Evolutionary conservation across 2,797 vertebrate genomes (phyloP).

Genomic region (Schizothorax lantsangensis): DNA sequence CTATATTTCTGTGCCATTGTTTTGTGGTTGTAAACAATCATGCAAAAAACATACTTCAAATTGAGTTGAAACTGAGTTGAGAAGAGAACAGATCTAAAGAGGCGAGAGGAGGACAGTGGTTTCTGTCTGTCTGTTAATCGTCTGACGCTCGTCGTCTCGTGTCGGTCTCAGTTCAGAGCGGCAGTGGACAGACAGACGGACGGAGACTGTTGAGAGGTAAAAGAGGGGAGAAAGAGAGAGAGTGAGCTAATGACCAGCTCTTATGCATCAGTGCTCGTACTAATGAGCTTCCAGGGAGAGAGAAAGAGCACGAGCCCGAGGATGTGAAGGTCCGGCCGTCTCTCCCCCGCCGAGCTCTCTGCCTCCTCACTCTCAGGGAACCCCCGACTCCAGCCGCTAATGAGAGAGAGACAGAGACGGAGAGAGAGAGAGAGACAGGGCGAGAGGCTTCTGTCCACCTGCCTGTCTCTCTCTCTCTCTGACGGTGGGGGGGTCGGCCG

Average conservation of each 20-base stretch:
- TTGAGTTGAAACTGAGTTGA: background rate
- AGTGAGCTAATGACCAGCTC: constrained; percentile 99
- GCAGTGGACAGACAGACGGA: constrained; percentile 50
- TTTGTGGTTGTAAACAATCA: background rate
- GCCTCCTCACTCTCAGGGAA: constrained; percentile 96
- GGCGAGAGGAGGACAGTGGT: constrained; percentile 37
- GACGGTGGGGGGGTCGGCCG: constrained; percentile 86
- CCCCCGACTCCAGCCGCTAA: constrained; percentile 92
- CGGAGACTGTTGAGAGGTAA: constrained; percentile 54
- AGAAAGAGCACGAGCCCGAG: constrained; percentile 93
- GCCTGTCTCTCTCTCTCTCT: constrained; percentile 76
- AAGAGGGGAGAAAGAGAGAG: constrained; percentile 61
- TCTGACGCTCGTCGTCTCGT: constrained; percentile 87
- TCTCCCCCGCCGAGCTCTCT: constrained; percentile 99
- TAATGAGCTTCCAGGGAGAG: constrained; percentile 99
- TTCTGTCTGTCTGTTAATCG: constrained; percentile 78
- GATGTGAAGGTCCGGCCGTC: constrained; percentile 96
- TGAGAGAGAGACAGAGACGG: constrained; percentile 95
- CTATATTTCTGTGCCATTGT: background rate
- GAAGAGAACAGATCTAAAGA: background rate
- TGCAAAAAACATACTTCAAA: background rate
- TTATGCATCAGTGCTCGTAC: constrained; percentile 99
- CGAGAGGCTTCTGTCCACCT: constrained; percentile 89
- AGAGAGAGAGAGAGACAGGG: constrained; percentile 89
- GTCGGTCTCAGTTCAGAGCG: constrained; percentile 26